Percentiles rank a stretch among this genome's conserved stretches.
These are phyloP conservation scores for Geodia barretti DNA, from an alignment of 37 sponge, comb jelly and placozoan species.

Conservation along the genomic window DNA sequence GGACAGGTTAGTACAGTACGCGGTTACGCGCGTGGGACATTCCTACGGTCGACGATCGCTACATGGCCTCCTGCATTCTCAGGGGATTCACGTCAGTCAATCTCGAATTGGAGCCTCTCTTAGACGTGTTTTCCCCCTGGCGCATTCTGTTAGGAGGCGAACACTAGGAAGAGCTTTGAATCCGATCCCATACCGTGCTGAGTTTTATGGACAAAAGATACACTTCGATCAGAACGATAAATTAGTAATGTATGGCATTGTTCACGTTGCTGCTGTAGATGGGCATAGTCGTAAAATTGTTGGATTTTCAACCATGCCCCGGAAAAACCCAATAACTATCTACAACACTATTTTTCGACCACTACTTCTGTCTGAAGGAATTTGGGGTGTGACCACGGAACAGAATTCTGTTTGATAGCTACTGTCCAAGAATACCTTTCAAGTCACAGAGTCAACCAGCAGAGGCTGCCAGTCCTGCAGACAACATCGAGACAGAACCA, in stretches of 20 bases:
- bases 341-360: constrained; percentile 38
- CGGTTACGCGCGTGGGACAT: constrained; percentile 3
- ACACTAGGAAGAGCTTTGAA: not conserved
- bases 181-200: constrained; percentile 62
- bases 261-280: constrained; percentile 59
- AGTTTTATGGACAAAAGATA: constrained; percentile 64
- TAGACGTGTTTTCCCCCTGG: not conserved
- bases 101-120: not conserved
- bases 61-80: constrained; percentile 16
- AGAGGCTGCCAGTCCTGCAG: constrained; percentile 11
- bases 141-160: not conserved
- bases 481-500: constrained; percentile 38
- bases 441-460: not conserved
- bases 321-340: constrained; percentile 59
- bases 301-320: constrained; percentile 44
- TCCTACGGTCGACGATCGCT: constrained; percentile 30
- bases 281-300: constrained; percentile 66
- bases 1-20: not conserved
- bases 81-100: constrained; percentile 4
- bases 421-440: constrained; percentile 49
- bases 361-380: constrained; percentile 53
- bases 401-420: constrained; percentile 46
- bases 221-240: constrained; percentile 79
- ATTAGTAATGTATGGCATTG: constrained; percentile 65
- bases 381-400: constrained; percentile 75